phyloP scores from a whole-genome alignment of 1,140 invertebrate species.

The honey bee (Apis mellifera) region DNA sequence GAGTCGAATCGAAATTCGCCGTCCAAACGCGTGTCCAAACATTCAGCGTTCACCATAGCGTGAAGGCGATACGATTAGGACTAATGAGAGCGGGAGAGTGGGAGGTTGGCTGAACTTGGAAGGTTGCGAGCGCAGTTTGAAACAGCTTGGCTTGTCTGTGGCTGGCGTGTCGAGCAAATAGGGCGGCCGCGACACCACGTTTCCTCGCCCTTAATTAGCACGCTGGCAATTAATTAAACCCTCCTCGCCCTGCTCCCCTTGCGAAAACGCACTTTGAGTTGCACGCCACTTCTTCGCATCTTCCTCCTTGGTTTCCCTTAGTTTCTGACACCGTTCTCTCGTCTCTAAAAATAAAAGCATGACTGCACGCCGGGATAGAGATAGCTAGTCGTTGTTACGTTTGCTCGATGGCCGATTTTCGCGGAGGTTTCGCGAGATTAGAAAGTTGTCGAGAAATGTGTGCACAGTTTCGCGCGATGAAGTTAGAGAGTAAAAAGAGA shows the following conservation, averaged over 20 bases:
- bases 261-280: conserved; percentile 32
- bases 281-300: conserved; percentile 32
- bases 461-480: too few species aligned
- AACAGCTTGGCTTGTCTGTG: conserved; percentile 15
- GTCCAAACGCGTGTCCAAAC: conserved; percentile 3
- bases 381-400: not conserved
- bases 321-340: conserved; percentile 5
- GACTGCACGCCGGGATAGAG: conserved; percentile 30
- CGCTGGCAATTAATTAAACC: conserved; percentile 53
- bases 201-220: conserved; percentile 47
- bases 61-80: conserved; percentile 27
- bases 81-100: conserved; percentile 24
- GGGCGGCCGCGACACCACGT: conserved; percentile 18
- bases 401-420: too few species aligned
- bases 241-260: not conserved
- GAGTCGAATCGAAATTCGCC: not conserved
- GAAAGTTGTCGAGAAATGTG: too few species aligned
- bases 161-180: not conserved
- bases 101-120: conserved; percentile 12
- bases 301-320: conserved; percentile 23
- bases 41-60: not conserved
- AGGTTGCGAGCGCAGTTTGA: conserved; percentile 17
- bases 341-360: conserved; percentile 46
- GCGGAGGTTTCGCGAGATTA: too few species aligned
- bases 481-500: too few species aligned